Evolutionary conservation across 2,888 invertebrate species (phyloP).

Genomic region (Nomada fabriciana): DNA sequence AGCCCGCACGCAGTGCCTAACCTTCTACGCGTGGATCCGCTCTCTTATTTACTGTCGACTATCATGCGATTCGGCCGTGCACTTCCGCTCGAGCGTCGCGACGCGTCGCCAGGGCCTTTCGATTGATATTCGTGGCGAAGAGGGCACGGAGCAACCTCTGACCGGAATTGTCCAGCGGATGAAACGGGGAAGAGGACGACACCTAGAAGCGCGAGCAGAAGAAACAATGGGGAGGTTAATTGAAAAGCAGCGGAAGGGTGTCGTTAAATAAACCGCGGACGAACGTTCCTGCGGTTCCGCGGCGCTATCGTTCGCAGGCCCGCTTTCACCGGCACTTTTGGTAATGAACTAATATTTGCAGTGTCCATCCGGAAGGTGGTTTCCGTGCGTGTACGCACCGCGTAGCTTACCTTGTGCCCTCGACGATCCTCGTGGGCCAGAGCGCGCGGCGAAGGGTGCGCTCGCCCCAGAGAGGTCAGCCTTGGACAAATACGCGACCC

Average conservation of each 20-base stretch:
- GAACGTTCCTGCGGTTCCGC: constrained; percentile 71
- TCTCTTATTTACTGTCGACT: constrained; percentile 75
- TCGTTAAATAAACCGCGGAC: constrained; percentile 77
- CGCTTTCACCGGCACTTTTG: constrained; percentile 81
- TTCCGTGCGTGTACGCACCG: constrained; percentile 42
- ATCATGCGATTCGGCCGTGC: constrained; percentile 74
- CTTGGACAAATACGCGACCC: constrained; percentile 36
- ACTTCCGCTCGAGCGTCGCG: constrained; percentile 37
- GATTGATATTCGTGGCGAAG: background rate
- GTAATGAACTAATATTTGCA: constrained; percentile 84
- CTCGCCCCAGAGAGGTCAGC: background rate
- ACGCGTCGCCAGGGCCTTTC: too few species aligned
- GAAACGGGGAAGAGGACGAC: background rate
- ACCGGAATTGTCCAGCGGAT: background rate
- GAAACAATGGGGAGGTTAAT: constrained; percentile 64
- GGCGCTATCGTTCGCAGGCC: constrained; percentile 57
- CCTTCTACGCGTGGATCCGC: constrained; percentile 29
- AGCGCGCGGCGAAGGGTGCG: constrained; percentile 35
- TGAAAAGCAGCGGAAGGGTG: constrained; percentile 75
- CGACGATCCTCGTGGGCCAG: constrained; percentile 1
- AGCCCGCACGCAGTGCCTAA: constrained; percentile 39
- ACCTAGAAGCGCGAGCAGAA: background rate
- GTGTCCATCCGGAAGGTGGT: constrained; percentile 73
- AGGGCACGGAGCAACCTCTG: background rate
- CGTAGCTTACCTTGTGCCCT: constrained; percentile 47